Evolutionary conservation across 2,888 invertebrate species (phyloP), one percentile per base, ranked within the genome.

Genomic region (Rotaria magnacalcarata): DNA sequence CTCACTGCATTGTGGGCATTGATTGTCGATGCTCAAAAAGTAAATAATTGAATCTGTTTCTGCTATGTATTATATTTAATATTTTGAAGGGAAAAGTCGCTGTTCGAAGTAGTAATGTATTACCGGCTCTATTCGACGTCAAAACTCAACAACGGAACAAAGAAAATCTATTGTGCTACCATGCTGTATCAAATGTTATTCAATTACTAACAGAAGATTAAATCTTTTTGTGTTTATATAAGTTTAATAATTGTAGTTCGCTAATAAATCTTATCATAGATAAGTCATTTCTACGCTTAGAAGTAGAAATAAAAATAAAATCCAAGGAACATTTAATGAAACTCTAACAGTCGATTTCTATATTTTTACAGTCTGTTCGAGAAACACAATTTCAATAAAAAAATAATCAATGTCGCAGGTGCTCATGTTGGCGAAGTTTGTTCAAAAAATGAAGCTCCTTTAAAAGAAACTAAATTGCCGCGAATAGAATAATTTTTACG

Each of bases 161-260:
- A 47, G 80, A 80, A 47, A 80, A 80, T 80, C 80, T 80, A 14
- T 14, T 80, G 11, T 80, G 47, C 47, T 80, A 80, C 47, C 80
- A 80, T 47, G 80, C 80, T n/a, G 80, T 80, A 0, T 80, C 80
- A n/a, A 80, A 80, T 47, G 80, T 80, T 47, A 80, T 80, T 80
- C 80, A 80, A 47, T n/a, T 80, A 43, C 47, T 80, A 47, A 80
- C 80, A 43, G 80, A 80, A 80, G 80, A 80, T 80, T 80, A 80
- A 41, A 80, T 80, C 34, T 16, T 27, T 34, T 34, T 67, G 34
- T 67, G 34, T 67, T 67, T 19, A 34, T 67, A 34, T 67, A 67
- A 16, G 14, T 67, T 16, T 67, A 27, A 67, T 67, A 19, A 5
- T 67, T 27, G 67, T 67, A 67, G 67, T 60, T 60, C 14, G 8